Evolutionary conservation across 2,888 invertebrate species (phyloP).

Genomic region (Spilosoma lubricipeda): DNA sequence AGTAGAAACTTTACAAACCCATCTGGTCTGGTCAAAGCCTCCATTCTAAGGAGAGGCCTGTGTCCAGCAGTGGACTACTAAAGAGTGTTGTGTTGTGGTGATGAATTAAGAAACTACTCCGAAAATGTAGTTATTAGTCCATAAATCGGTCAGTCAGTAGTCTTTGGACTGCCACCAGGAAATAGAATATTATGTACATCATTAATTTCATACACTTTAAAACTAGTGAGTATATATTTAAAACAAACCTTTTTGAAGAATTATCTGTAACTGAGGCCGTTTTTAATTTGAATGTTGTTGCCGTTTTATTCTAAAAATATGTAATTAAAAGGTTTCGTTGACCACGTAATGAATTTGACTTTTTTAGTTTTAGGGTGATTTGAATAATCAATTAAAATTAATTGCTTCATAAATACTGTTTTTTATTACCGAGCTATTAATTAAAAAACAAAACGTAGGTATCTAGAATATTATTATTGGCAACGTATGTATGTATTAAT

Average conservation of each 20-base stretch:
- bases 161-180: neutral
- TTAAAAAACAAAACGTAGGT: neutral
- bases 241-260: neutral
- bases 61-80: no score
- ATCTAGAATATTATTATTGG: neutral
- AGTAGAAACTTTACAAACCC: no score
- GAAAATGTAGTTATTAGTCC: no score
- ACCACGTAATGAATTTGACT: neutral
- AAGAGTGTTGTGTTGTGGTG: no score
- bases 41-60: no score
- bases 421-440: neutral
- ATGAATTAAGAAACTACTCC: neutral
- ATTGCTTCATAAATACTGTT: neutral
- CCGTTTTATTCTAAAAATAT: no score
- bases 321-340: neutral
- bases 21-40: no score
- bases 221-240: neutral
- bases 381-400: neutral
- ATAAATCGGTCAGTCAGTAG: no score
- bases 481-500: neutral
- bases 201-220: no score
- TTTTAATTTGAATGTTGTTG: neutral
- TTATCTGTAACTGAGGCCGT: neutral
- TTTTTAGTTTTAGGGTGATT: neutral
- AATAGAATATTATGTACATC: neutral